Evolutionary conservation across 2,797 vertebrate genomes (phyloP), one percentile per base, ranked within the genome.

Genomic region (Cottoperca gobio): DNA sequence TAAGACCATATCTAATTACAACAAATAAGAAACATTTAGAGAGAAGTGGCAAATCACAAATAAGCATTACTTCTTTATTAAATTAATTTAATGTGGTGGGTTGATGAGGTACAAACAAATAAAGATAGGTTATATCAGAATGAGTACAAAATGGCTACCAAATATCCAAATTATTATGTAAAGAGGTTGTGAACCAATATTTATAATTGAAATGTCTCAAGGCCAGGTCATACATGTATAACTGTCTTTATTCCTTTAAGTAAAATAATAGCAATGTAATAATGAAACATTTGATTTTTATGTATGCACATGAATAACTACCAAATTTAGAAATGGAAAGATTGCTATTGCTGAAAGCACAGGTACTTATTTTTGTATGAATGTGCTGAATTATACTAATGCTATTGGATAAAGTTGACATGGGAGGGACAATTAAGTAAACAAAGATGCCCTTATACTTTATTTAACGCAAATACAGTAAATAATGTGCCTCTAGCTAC

Each of bases 131-230:
- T 72, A 39, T 4, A 24, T 37, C 52, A 65, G 11, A 72, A 68
- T 76, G 48, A n/a, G 46, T 52, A 67, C 31, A 61, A 84, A 57
- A 78, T 57, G 37, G 45, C 35, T 54, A 11, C 14, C 2, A 59
- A 63, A 57, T 68, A 53, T 28, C 3, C 2, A 3, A 28, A 35
- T 42, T 16, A 16, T 6, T 13, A 16, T 33, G 4, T 28, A 4
- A 23, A 33, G 28, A 43, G 1, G 21, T 26, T 21, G 3, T n/a
- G 43, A 12, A 60, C 8, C 46, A 9, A 11, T 37, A 53, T 53
- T 59, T 53, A 17, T 37, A 6, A 46, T 14, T 50, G 16, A 50
- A 8, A 16, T 11, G 24, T 55, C 11, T 33, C n/a, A 21, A 8
- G 14, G 13, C 11, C 26, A 28, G 1, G 59, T 3, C 31, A 37